Percentiles rank a stretch among this genome's conserved stretches.
These are phyloP conservation scores for Chauna torquata DNA, from an alignment of 2,113 vertebrate species.

Conservation along the genomic window DNA sequence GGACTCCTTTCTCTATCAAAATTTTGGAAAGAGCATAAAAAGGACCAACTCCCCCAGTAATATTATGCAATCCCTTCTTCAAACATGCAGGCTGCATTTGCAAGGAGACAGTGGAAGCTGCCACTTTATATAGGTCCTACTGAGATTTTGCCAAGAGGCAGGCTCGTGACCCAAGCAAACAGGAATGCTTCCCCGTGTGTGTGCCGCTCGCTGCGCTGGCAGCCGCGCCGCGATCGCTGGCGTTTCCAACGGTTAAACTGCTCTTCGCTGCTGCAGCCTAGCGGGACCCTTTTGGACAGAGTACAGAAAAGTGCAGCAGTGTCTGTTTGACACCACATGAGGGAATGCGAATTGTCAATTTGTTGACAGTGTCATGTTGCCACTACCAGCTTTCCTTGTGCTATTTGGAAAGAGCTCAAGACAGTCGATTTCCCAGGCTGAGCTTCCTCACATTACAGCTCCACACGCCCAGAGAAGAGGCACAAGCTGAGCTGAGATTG, in stretches of 20 bases:
- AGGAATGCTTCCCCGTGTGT: neutral
- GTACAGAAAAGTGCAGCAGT: neutral
- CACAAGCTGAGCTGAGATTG: neutral
- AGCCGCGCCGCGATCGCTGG: neutral
- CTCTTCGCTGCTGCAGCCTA: neutral
- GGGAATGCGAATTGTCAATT: conserved; percentile 64
- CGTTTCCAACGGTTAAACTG: neutral
- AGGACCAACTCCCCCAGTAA: neutral
- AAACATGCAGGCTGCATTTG: neutral
- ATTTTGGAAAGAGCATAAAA: neutral
- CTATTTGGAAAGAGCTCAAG: conserved; percentile 55
- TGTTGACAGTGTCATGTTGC: conserved; percentile 68
- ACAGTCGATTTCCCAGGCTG: conserved; percentile 24
- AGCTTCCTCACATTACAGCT: conserved; percentile 37
- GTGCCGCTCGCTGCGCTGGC: neutral
- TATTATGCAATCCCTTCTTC: neutral
- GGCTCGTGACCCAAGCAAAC: neutral
- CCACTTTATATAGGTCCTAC: neutral
- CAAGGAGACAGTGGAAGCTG: neutral
- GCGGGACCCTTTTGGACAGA: conserved; percentile 6
- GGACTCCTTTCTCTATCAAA: neutral
- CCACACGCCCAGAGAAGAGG: neutral
- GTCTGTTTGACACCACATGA: conserved; percentile 53
- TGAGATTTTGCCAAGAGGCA: neutral
- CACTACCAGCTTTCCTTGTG: conserved; percentile 9